Percentiles rank a stretch among this genome's conserved stretches.
phyloP scores from a whole-genome alignment of 2,888 invertebrate genomes.

The Pollenia labialis region DNA sequence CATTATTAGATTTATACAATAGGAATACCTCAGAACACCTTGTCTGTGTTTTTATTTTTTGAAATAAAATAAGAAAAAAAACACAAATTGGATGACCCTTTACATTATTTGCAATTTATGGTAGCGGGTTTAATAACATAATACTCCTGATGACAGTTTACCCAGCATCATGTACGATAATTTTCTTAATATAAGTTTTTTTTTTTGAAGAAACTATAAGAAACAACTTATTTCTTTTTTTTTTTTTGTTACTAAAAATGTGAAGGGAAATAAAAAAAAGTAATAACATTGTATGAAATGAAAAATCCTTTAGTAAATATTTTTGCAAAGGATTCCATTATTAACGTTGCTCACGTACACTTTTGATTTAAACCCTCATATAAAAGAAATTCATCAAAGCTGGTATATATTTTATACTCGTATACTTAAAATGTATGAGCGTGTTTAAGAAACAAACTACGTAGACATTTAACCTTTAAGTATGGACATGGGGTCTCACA shows the following conservation, averaged over 20 bases:
- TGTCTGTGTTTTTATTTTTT: background rate
- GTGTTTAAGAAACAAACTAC: background rate
- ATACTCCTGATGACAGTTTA: background rate
- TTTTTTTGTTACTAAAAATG: background rate
- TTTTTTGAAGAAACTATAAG: too few relatives aligned
- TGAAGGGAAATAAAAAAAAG: background rate
- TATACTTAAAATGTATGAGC: background rate
- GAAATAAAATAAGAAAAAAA: background rate
- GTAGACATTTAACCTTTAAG: background rate
- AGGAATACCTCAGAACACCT: too few relatives aligned
- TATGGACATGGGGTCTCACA: too few relatives aligned
- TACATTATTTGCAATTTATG: background rate
- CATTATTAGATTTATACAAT: too few relatives aligned
- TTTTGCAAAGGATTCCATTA: slow-evolving; percentile 36
- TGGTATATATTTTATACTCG: background rate
- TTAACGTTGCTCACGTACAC: slow-evolving; percentile 52
- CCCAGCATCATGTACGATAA: background rate
- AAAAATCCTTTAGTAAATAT: slow-evolving; percentile 43
- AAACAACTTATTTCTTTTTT: background rate
- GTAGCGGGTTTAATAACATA: background rate
- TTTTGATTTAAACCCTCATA: slow-evolving; percentile 56
- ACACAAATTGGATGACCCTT: background rate
- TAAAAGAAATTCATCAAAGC: slow-evolving; percentile 54
- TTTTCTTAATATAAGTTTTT: slow-evolving; percentile 5
- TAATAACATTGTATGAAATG: slow-evolving; percentile 31